Evolutionary conservation across 2,113 vertebrate genomes (phyloP).

Genomic region (Orycteropus afer): DNA sequence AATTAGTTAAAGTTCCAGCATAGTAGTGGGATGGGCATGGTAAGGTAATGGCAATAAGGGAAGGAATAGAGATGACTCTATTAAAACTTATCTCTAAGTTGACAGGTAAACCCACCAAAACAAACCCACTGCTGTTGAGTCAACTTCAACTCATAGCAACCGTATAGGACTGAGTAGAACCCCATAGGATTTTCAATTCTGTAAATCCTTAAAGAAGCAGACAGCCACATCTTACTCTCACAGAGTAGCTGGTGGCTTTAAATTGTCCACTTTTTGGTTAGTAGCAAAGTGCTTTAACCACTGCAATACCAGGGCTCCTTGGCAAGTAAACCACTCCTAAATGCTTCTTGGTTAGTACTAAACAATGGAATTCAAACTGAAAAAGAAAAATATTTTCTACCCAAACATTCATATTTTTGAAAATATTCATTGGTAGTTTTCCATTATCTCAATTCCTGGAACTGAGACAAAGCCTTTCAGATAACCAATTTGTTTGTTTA

Average conservation of each 20-base stretch:
- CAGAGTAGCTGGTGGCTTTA: no score
- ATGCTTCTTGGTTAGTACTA: not conserved
- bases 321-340: not conserved
- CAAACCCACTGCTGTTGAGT: not conserved
- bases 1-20: not conserved
- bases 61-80: not conserved
- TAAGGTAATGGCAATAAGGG: not conserved
- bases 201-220: not conserved
- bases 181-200: not conserved
- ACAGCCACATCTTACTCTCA: not conserved
- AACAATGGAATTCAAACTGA: constrained; percentile 38
- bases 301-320: not conserved
- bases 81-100: constrained; percentile 40
- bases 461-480: constrained; percentile 38
- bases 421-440: constrained; percentile 35
- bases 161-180: not conserved
- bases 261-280: no score
- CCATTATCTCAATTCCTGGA: constrained; percentile 39
- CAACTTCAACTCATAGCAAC: not conserved
- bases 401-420: constrained; percentile 3
- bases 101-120: not conserved
- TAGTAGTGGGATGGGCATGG: not conserved
- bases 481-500: constrained; percentile 67
- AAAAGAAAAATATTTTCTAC: not conserved
- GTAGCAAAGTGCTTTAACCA: no score